Evolutionary conservation across 2,113 vertebrate species (phyloP).

Genomic region (Microcebus griseorufus): DNA sequence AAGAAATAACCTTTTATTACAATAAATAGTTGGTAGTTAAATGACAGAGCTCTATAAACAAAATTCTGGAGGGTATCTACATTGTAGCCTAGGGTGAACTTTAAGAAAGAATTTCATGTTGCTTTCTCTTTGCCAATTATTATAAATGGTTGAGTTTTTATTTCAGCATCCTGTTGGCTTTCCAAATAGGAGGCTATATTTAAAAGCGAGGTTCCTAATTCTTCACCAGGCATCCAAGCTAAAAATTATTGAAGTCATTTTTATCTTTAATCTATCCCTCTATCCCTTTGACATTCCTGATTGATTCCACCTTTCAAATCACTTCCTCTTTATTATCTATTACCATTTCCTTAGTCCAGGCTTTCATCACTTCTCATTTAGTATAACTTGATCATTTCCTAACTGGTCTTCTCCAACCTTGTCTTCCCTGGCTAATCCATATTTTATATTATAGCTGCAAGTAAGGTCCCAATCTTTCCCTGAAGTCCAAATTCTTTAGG

Average conservation of each 20-base stretch:
- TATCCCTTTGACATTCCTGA: background rate
- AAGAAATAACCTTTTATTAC: background rate
- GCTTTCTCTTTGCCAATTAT: background rate
- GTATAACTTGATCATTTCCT: background rate
- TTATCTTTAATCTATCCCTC: background rate
- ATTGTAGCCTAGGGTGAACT: background rate
- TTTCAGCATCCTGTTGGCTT: background rate
- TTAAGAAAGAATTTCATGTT: background rate
- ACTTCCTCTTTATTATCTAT: background rate
- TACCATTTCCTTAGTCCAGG: background rate
- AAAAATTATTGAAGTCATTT: background rate
- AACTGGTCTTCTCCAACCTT: background rate
- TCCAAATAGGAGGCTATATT: background rate
- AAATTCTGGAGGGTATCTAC: background rate
- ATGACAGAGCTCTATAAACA: background rate
- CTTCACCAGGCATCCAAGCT: background rate
- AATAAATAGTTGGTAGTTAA: background rate
- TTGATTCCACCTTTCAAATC: background rate
- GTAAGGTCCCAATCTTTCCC: background rate
- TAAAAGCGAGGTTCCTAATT: background rate
- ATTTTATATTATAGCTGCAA: background rate
- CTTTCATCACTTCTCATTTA: background rate
- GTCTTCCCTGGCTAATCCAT: background rate
- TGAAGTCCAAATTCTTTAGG: background rate
- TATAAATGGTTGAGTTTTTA: background rate